Evolutionary conservation across 2,797 vertebrate species (phyloP).

Genomic region (Tympanoctomys barrerae): DNA sequence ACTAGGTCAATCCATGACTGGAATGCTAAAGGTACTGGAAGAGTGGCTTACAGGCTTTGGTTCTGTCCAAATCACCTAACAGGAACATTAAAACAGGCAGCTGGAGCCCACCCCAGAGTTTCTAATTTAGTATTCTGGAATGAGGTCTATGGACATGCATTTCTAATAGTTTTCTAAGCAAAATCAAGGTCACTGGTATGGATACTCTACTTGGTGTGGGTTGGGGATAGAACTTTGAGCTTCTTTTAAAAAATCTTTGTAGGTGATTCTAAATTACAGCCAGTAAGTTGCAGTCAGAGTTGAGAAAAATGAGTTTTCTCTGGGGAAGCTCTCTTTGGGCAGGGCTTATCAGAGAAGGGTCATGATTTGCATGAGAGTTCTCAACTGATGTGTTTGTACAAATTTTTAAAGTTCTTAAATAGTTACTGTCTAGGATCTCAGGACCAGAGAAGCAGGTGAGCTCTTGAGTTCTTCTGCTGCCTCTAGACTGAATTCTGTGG

Average conservation of each 20-base stretch:
- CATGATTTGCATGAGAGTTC: neutral
- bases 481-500: neutral
- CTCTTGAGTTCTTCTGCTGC: neutral
- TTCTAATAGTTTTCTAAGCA: neutral
- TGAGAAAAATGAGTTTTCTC: conserved; percentile 9
- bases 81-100: neutral
- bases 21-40: neutral
- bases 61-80: neutral
- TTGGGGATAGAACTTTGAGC: too few relatives aligned
- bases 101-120: neutral
- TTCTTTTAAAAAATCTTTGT: neutral
- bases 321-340: neutral
- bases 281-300: neutral
- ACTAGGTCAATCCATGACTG: neutral
- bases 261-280: neutral
- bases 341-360: neutral
- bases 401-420: neutral
- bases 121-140: neutral
- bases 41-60: neutral
- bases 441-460: neutral
- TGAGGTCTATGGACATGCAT: neutral
- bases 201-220: neutral
- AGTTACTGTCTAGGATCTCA: neutral
- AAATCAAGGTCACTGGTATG: neutral
- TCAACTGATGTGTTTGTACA: neutral